Evolutionary conservation across 2,113 vertebrate species (phyloP).

Genomic region (Oenanthe oenanthe): DNA sequence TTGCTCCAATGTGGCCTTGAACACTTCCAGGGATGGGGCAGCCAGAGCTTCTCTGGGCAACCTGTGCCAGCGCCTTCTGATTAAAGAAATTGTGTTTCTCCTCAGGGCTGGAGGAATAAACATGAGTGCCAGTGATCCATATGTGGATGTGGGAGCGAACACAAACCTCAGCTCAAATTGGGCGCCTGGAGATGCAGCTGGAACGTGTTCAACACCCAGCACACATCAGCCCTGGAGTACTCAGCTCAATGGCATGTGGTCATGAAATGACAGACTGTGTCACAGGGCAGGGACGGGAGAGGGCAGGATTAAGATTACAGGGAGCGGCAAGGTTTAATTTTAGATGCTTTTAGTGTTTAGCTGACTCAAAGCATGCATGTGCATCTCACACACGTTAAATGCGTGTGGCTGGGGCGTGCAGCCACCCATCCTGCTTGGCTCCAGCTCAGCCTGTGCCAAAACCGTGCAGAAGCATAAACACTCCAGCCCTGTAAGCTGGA

Average conservation of each 20-base stretch:
- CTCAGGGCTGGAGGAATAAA: neutral
- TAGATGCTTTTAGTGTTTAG: neutral
- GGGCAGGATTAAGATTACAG: neutral
- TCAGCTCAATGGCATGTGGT: constrained; percentile 21
- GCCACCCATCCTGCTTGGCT: neutral
- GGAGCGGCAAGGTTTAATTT: neutral
- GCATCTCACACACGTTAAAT: neutral
- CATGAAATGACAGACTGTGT: constrained; percentile 8
- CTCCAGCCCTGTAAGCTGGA: neutral
- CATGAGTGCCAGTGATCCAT: neutral
- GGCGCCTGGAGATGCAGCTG: neutral
- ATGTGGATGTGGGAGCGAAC: neutral
- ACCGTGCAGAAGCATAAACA: neutral
- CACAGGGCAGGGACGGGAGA: neutral
- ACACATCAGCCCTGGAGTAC: neutral
- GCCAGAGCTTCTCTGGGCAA: neutral
- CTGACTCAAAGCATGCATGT: neutral
- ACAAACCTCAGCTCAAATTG: neutral
- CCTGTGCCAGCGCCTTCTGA: neutral
- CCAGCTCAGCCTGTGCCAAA: neutral
- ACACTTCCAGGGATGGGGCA: neutral
- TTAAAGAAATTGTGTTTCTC: neutral
- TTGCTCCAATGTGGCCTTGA: neutral
- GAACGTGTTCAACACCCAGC: neutral
- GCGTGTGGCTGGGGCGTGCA: neutral